These are phyloP conservation scores for Zonotrichia leucophrys DNA, from an alignment of 2,113 vertebrate species.

Conservation along the genomic window DNA sequence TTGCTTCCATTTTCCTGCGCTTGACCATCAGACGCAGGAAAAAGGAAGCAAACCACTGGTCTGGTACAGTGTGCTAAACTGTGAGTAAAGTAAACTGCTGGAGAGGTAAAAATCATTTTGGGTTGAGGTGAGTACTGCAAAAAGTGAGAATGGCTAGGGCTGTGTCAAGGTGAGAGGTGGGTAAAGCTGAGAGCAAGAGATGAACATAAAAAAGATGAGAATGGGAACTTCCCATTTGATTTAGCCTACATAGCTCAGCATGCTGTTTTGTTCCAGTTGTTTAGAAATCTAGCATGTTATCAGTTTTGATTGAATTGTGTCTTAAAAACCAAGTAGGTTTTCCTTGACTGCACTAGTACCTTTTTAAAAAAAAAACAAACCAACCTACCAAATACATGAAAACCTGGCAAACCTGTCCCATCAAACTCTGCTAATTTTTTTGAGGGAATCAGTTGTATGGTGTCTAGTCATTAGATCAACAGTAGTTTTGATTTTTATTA, in stretches of 20 bases:
- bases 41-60: not conserved
- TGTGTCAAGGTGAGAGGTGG: not conserved
- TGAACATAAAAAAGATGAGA: not conserved
- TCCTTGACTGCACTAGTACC: not conserved
- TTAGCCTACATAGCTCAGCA: not conserved
- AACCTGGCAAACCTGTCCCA: not conserved
- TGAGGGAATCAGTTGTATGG: not conserved
- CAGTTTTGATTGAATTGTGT: not conserved
- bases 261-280: not conserved
- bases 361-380: accelerated
- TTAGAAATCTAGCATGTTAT: not conserved
- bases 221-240: not conserved
- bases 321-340: not conserved
- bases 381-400: not conserved
- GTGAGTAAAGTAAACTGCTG: not conserved
- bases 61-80: not conserved
- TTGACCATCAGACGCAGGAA: not conserved
- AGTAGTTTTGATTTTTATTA: not conserved
- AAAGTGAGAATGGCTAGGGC: not conserved
- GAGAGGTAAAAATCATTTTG: not conserved
- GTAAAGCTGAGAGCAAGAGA: not conserved
- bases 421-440: not conserved
- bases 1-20: not conserved
- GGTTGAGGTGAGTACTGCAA: not conserved
- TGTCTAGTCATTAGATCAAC: not conserved